phyloP scores from a whole-genome alignment of 2,113 vertebrate species.

The Rattus norvegicus region GRCr8 NC_086028.1:27710001-27710500 shows the following conservation, averaged over 20 bases:
- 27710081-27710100: background rate
- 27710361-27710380: background rate
- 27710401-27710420: background rate
- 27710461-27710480: background rate
- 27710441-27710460: background rate
- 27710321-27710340: background rate
- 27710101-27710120: background rate
- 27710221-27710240: slow-evolving; percentile 8
- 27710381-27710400: background rate
- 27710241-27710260: background rate
- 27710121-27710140: background rate
- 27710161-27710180: background rate
- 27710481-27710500: background rate
- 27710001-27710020: background rate
- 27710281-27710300: background rate
- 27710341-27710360: background rate
- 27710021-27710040: background rate
- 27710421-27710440: background rate
- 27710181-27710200: background rate
- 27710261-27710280: slow-evolving; percentile 15
- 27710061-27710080: background rate
- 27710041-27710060: background rate
- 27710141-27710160: background rate
- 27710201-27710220: background rate
- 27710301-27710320: background rate